Conservation (phyloP, 92 coral and sea anemone species). For the Blastomussa wellsi region DNA sequence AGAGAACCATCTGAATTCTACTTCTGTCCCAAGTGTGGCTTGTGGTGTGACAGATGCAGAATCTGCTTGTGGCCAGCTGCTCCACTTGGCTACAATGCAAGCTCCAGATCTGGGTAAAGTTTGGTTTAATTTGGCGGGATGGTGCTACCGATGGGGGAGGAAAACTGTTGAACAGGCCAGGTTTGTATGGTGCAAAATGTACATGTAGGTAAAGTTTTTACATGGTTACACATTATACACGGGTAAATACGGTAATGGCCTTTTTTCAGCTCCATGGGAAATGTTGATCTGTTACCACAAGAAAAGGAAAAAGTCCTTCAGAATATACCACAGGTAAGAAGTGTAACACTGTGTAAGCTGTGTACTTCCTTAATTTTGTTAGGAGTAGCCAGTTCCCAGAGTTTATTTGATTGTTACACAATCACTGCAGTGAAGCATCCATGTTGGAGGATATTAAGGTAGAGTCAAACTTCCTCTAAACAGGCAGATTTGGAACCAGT, state of each 20-base stretch:
- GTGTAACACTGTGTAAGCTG: not conserved
- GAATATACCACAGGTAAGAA: slow-evolving; percentile 83
- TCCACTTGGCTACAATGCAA: slow-evolving; percentile 87
- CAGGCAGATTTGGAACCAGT: too few species aligned
- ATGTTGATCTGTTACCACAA: slow-evolving; percentile 80
- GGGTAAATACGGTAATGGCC: too few species aligned
- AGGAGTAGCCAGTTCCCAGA: not conserved
- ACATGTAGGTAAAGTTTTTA: not conserved
- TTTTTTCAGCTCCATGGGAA: slow-evolving; percentile 85
- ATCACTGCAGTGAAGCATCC: too few species aligned
- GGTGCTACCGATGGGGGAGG: slow-evolving; percentile 98
- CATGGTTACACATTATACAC: not conserved
- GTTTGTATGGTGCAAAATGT: slow-evolving; percentile 34
- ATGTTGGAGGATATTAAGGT: too few species aligned
- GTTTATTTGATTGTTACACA: too few species aligned
- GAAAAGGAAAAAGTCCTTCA: slow-evolving; percentile 81
- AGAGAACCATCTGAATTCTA: slow-evolving; percentile 37
- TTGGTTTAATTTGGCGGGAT: slow-evolving; percentile 93
- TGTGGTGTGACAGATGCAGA: slow-evolving; percentile 85
- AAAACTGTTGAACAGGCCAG: slow-evolving; percentile 98
- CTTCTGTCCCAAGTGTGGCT: slow-evolving; percentile 68
- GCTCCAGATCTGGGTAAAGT: slow-evolving; percentile 90
- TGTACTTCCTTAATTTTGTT: not conserved
- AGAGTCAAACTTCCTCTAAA: too few species aligned
- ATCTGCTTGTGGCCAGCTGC: slow-evolving; percentile 87